Evolutionary conservation across 1,140 invertebrate genomes (phyloP).

Genomic region (Drosophila rufa): DNA sequence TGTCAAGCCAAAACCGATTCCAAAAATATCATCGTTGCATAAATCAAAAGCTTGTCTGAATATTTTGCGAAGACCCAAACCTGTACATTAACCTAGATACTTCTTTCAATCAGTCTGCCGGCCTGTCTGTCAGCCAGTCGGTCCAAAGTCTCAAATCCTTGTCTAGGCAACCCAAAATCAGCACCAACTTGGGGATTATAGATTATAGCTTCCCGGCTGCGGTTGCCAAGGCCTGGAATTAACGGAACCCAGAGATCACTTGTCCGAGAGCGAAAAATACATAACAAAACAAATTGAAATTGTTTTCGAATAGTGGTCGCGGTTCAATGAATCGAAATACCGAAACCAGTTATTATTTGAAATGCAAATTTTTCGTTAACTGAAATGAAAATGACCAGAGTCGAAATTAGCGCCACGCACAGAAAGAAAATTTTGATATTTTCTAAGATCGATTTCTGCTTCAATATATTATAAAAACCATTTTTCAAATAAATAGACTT

Average conservation of each 20-base stretch:
- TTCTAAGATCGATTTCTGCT: neutral
- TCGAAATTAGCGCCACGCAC: conserved; percentile 9
- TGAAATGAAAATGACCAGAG: conserved; percentile 53
- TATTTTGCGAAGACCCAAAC: conserved; percentile 35
- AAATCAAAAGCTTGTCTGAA: conserved; percentile 15
- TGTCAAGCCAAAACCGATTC: neutral
- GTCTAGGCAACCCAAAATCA: conserved; percentile 11
- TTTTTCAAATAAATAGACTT: too few species aligned
- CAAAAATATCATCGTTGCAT: conserved; percentile 16
- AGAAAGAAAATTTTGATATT: neutral
- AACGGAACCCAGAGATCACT: conserved; percentile 32
- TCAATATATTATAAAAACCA: too few species aligned
- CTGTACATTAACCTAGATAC: conserved; percentile 41
- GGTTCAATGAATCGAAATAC: conserved; percentile 52
- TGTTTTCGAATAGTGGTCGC: conserved; percentile 45
- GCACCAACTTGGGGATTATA: conserved; percentile 4
- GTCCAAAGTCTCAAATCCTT: conserved; percentile 26
- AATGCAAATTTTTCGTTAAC: conserved; percentile 59
- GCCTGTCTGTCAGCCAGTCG: neutral
- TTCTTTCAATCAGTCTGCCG: conserved; percentile 8
- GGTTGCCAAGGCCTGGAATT: conserved; percentile 26
- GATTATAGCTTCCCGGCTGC: conserved; percentile 8
- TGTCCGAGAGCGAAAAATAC: conserved; percentile 8
- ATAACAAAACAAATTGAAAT: conserved; percentile 40
- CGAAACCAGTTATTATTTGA: conserved; percentile 69